A percentile compares a stretch with the other conserved stretches of the same genome.
phyloP scores from a whole-genome alignment of 2,113 vertebrate genomes.

The Sebastes fasciatus region DNA sequence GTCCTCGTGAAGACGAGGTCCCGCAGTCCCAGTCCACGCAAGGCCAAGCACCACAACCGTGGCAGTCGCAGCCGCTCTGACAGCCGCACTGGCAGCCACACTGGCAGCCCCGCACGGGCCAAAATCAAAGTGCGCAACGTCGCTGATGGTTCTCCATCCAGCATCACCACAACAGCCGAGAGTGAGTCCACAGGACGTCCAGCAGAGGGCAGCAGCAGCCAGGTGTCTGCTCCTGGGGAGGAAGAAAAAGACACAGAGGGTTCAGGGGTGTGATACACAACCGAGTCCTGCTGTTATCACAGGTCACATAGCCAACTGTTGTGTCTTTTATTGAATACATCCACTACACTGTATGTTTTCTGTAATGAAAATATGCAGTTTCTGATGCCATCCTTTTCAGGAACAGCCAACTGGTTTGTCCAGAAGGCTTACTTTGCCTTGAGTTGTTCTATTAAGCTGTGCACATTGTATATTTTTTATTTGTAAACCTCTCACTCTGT shows the following conservation, averaged over 20 bases:
- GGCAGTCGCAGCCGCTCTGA: constrained; percentile 82
- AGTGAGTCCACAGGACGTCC: constrained; percentile 38
- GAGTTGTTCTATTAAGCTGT: constrained; percentile 65
- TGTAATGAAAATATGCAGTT: constrained; percentile 55
- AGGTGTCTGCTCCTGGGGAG: constrained; percentile 23
- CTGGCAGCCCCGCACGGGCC: constrained; percentile 82
- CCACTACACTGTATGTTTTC: constrained; percentile 63
- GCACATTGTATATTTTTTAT: constrained; percentile 51
- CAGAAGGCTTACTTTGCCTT: constrained; percentile 70
- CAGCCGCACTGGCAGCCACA: constrained; percentile 65
- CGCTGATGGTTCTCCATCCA: constrained; percentile 60
- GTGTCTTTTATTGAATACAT: constrained; percentile 70
- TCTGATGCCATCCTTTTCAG: constrained; percentile 71
- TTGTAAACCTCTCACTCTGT: constrained; percentile 54
- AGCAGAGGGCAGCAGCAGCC: constrained; percentile 69
- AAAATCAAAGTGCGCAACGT: constrained; percentile 83
- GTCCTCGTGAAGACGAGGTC: constrained; percentile 88
- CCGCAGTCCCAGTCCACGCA: constrained; percentile 90
- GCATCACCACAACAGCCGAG: fast-evolving
- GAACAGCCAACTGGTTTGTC: constrained; percentile 64
- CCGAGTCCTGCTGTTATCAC: constrained; percentile 39
- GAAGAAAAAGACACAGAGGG: constrained; percentile 44
- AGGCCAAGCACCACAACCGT: constrained; percentile 82
- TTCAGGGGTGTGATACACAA: constrained; percentile 66
- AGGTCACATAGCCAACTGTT: constrained; percentile 56